Conservation (phyloP, 2,113 vertebrate species). For the Clarias macrocephalus region DNA sequence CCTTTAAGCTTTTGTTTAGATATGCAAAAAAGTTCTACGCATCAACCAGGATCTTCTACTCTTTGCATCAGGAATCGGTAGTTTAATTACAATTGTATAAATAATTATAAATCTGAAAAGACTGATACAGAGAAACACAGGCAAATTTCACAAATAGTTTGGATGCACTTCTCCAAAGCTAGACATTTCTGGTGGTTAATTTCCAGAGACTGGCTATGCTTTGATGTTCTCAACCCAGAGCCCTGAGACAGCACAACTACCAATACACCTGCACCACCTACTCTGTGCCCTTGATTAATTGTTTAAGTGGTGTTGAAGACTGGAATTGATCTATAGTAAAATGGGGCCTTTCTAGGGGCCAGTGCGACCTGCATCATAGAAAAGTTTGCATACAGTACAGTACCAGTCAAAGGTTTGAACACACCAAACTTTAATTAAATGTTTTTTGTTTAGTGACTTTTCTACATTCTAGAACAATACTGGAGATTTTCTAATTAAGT, state of each 20-base stretch:
- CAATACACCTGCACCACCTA: neutral
- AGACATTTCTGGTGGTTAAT: constrained; percentile 43
- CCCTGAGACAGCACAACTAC: neutral
- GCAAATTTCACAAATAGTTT: constrained; percentile 18
- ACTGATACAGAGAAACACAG: constrained; percentile 35
- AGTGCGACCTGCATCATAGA: neutral
- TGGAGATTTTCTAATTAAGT: too few relatives aligned
- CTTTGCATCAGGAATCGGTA: constrained; percentile 29
- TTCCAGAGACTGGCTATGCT: neutral
- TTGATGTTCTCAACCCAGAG: neutral
- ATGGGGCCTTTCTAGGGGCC: neutral
- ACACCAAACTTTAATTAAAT: too few relatives aligned
- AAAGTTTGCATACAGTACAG: neutral
- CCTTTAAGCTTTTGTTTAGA: constrained; percentile 38
- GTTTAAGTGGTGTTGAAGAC: too few relatives aligned
- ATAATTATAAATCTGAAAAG: constrained; percentile 34
- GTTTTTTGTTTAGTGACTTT: too few relatives aligned
- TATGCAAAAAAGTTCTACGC: constrained; percentile 36
- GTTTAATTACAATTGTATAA: constrained; percentile 28
- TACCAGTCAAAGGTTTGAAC: too few relatives aligned
- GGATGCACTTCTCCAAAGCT: constrained; percentile 20
- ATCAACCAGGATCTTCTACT: constrained; percentile 24
- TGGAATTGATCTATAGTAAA: neutral
- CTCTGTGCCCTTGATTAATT: neutral
- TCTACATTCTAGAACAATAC: too few relatives aligned